These are phyloP conservation scores for Bugula neritina DNA, from an alignment of 2,888 invertebrate genomes.

Conservation along the genomic window DNA sequence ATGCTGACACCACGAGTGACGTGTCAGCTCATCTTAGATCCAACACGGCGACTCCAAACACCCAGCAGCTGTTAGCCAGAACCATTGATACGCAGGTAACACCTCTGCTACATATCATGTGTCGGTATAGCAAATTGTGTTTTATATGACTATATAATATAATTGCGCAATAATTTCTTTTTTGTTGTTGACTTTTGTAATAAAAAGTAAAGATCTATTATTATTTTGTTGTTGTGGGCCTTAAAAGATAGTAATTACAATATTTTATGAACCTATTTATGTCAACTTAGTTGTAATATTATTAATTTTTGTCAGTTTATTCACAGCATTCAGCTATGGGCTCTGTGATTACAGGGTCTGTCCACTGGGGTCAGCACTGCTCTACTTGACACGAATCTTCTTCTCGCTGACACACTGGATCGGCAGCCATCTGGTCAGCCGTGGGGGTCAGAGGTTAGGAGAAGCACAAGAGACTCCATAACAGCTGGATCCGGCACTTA, in stretches of 20 bases:
- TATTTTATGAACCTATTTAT: too few relatives aligned
- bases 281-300: too few relatives aligned
- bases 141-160: too few relatives aligned
- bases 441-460: slow-evolving; percentile 15
- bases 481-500: background rate
- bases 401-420: slow-evolving; percentile 14
- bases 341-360: background rate
- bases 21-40: background rate
- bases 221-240: too few relatives aligned
- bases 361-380: slow-evolving; percentile 7
- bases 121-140: too few relatives aligned
- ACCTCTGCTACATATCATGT: too few relatives aligned
- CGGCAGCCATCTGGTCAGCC: background rate
- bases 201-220: too few relatives aligned
- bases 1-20: slow-evolving; percentile 11
- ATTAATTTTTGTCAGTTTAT: too few relatives aligned
- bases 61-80: slow-evolving; percentile 7
- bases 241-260: too few relatives aligned
- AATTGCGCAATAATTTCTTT: too few relatives aligned
- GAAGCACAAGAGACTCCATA: background rate
- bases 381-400: background rate
- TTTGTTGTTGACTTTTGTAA: too few relatives aligned
- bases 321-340: too few relatives aligned
- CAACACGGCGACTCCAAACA: background rate
- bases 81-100: slow-evolving; percentile 21